Evolutionary conservation across 2,113 vertebrate genomes (phyloP).

Genomic region (Ovis aries): ARS-UI_Ramb_v3.0 NC_056054.1:132511001-132511500

Average conservation of each 20-base stretch:
- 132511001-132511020: too few species aligned
- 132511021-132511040: too few species aligned
- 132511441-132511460: not conserved
- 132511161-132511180: not conserved
- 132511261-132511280: not conserved
- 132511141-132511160: too few species aligned
- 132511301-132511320: not conserved
- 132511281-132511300: not conserved
- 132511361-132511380: not conserved
- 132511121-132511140: too few species aligned
- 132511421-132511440: not conserved
- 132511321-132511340: not conserved
- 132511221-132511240: not conserved
- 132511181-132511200: not conserved
- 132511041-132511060: too few species aligned
- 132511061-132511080: too few species aligned
- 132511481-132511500: accelerated
- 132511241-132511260: not conserved
- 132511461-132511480: not conserved
- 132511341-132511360: not conserved
- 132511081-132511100: too few species aligned
- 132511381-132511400: accelerated
- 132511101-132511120: too few species aligned
- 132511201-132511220: not conserved
- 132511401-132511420: not conserved